Evolutionary conservation across 2,113 vertebrate species (phyloP), one percentile per base, ranked within the genome.

Genomic region (Ophiodon elongatus): DNA sequence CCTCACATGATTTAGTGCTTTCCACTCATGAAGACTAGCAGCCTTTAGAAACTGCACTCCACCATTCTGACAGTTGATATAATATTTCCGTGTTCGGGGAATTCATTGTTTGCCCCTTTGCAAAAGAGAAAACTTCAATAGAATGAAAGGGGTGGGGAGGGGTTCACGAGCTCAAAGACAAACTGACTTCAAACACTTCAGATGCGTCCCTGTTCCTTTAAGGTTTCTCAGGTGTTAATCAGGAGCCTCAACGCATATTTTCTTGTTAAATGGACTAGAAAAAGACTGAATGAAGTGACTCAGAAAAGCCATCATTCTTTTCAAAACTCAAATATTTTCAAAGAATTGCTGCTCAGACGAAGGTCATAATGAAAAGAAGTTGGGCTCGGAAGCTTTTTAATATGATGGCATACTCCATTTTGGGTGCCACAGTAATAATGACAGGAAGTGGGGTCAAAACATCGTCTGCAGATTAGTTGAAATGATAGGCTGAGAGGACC

Each of bases 141-240:
- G 39, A 60, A 63, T 29, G 1, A 31, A 56, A 76, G 59, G 45
- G 29, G 17, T 27, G 56, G 62, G 37, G 54, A 27, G 65, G 63
- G 37, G 52, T 76, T 87, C 70, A 80, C 8, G 39, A 86, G 72
- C 47, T 80, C 79, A 79, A 85, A 83, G 73, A 64, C 52, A 60
- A 65, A 75, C 27, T 65, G 59, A 23, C 80, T 80, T 88, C 82
- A 86, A 85, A 85, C 67, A 21, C 64, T 66, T 82, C 10, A 62
- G 85, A 62, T 41, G n/a, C 1, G 25, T 37, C 56, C 19, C 25
- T 76, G 11, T 85, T 62, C 62, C 71, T 83, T 89, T 89, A 47
- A 75, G 73, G 78, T 74, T 76, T 71, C 50, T 13, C 15, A 82
- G 73, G 76, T 91, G 91, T 87, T 93, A 91, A 91, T 93, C 89